Percentiles rank a stretch among this genome's conserved stretches.
Evolutionary conservation across 2,888 invertebrate genomes (phyloP).

Genomic region (Tipula helvola): DNA sequence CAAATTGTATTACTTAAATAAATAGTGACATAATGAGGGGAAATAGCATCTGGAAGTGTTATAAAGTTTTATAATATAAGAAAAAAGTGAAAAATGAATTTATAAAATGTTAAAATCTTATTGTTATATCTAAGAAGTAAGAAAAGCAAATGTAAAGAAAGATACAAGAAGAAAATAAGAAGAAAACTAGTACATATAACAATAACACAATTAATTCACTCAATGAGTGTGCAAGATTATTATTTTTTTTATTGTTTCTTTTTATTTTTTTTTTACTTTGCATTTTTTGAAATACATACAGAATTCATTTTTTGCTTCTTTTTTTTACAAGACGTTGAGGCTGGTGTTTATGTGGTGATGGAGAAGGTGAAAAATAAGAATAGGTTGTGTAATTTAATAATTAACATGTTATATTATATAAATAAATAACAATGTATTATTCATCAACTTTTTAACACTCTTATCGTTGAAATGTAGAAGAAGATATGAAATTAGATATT

Average conservation of each 20-base stretch:
- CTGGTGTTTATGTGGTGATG: background rate
- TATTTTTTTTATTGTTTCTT: background rate
- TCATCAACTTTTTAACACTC: background rate
- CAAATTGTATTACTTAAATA: background rate
- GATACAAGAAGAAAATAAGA: background rate
- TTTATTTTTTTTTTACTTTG: background rate
- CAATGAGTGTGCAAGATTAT: slow-evolving; percentile 9
- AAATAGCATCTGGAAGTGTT: slow-evolving; percentile 7
- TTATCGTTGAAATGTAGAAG: background rate
- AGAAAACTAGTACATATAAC: background rate
- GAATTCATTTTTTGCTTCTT: background rate
- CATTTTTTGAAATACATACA: background rate
- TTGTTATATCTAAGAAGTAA: background rate
- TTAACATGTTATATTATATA: background rate
- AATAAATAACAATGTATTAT: background rate
- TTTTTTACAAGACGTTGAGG: background rate
- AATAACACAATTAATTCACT: slow-evolving; percentile 9
- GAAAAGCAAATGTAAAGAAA: background rate
- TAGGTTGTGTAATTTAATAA: background rate
- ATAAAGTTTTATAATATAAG: background rate
- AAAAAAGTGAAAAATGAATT: background rate
- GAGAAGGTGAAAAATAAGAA: background rate
- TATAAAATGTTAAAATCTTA: background rate
- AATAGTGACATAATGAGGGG: slow-evolving; percentile 9
- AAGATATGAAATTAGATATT: background rate